Percentiles rank a stretch among this genome's conserved stretches.
phyloP scores from a whole-genome alignment of 1,140 invertebrate genomes.

The Macrobrachium nipponense region DNA sequence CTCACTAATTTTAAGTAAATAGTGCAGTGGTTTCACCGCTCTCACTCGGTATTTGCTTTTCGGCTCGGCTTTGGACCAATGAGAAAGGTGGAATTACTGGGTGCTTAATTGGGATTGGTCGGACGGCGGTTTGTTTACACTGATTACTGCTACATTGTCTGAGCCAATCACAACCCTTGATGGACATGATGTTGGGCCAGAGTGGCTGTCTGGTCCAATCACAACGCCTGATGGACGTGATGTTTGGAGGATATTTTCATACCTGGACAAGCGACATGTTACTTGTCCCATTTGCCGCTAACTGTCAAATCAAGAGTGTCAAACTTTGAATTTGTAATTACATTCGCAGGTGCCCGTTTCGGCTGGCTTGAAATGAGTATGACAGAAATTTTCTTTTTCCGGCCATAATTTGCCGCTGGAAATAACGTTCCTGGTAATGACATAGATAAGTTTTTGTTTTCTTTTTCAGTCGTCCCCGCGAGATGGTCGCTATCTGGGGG shows the following conservation, averaged over 20 bases:
- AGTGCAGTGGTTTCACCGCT: no score
- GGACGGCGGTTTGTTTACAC: constrained; percentile 31
- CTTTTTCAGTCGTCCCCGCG: no score
- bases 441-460: no score
- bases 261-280: constrained; percentile 43
- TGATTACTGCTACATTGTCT: constrained; percentile 23
- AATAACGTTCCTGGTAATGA: no score
- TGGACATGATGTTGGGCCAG: not conserved
- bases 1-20: no score
- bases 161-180: not conserved
- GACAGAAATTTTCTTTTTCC: no score
- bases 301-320: constrained; percentile 57
- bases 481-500: no score
- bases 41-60: no score
- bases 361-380: not conserved
- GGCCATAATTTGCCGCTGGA: no score
- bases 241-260: constrained; percentile 43
- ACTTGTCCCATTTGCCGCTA: constrained; percentile 45
- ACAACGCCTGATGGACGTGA: constrained; percentile 10
- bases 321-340: constrained; percentile 49
- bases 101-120: constrained; percentile 24
- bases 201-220: constrained; percentile 24
- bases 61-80: no score
- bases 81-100: not conserved
- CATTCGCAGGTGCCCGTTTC: constrained; percentile 29